Conservation (phyloP, 2,888 invertebrate genomes). For the Gymnosoma rotundatum region DNA sequence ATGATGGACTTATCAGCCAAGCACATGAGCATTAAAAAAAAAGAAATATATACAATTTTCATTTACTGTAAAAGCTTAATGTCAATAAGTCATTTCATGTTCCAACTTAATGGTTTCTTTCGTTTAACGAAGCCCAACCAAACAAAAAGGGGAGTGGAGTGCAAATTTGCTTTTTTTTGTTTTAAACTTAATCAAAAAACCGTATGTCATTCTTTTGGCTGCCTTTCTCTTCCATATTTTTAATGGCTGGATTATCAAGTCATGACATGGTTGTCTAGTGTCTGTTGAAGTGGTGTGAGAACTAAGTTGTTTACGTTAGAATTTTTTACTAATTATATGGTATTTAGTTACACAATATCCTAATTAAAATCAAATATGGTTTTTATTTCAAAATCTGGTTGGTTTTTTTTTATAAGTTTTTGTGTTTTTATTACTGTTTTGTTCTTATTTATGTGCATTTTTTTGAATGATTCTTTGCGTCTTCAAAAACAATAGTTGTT, state of each 20-base stretch:
- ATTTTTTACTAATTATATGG: constrained; percentile 53
- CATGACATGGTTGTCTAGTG: constrained; percentile 33
- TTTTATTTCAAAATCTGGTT: constrained; percentile 30
- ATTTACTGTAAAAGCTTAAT: constrained; percentile 63
- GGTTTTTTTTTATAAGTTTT: constrained; percentile 9
- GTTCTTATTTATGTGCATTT: constrained; percentile 28
- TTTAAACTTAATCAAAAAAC: constrained; percentile 69
- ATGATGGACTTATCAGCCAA: constrained; percentile 72
- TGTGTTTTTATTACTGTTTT: background rate
- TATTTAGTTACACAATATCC: constrained; percentile 56
- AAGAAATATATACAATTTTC: constrained; percentile 33
- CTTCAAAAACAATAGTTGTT: too few relatives aligned
- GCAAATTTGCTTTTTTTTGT: constrained; percentile 67
- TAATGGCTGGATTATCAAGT: constrained; percentile 44
- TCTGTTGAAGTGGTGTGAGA: background rate
- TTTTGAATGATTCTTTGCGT: too few relatives aligned
- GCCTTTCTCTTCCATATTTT: constrained; percentile 25
- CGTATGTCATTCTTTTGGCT: constrained; percentile 66
- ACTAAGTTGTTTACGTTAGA: constrained; percentile 23
- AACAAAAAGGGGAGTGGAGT: constrained; percentile 59
- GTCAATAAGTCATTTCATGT: constrained; percentile 69
- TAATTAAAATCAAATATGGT: constrained; percentile 40
- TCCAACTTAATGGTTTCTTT: constrained; percentile 35
- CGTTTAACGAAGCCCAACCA: constrained; percentile 2
- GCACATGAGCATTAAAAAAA: constrained; percentile 10